Conservation (phyloP, 2,888 invertebrate genomes). For the Apamea crenata region DNA sequence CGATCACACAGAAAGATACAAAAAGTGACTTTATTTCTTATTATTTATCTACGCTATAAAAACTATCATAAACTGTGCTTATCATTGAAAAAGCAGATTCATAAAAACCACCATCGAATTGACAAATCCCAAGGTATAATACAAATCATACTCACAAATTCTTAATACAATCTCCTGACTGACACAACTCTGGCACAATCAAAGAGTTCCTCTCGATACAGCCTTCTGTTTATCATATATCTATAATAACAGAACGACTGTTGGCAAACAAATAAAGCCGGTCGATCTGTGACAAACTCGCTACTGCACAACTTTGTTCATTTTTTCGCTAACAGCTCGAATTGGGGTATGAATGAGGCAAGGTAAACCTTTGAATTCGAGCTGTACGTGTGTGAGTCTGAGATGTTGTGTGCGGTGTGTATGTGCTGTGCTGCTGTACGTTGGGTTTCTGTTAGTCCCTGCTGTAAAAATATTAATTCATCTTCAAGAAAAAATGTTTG, state of each 20-base stretch:
- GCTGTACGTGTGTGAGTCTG: no score
- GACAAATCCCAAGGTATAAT: not conserved
- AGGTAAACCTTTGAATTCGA: not conserved
- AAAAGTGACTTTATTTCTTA: not conserved
- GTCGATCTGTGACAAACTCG: conserved; percentile 66
- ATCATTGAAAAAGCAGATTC: not conserved
- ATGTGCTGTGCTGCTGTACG: not conserved
- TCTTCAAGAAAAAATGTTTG: not conserved
- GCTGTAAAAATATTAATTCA: not conserved
- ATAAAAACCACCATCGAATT: not conserved
- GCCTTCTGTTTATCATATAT: conserved; percentile 40
- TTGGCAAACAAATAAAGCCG: conserved; percentile 61
- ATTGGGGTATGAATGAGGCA: conserved; percentile 34
- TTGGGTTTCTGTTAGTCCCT: not conserved
- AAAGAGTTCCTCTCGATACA: conserved; percentile 17
- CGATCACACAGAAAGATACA: not conserved
- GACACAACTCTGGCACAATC: conserved; percentile 9
- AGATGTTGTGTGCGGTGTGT: no score
- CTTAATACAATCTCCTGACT: not conserved
- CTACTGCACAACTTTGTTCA: conserved; percentile 61
- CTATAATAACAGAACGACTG: conserved; percentile 44
- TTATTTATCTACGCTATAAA: not conserved
- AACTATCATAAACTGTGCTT: not conserved
- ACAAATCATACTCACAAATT: not conserved
- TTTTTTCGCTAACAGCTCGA: conserved; percentile 46